These are phyloP conservation scores for Scaptodrosophila latifasciaeformis DNA, from an alignment of 2,888 invertebrate genomes.

Conservation along the genomic window DNA sequence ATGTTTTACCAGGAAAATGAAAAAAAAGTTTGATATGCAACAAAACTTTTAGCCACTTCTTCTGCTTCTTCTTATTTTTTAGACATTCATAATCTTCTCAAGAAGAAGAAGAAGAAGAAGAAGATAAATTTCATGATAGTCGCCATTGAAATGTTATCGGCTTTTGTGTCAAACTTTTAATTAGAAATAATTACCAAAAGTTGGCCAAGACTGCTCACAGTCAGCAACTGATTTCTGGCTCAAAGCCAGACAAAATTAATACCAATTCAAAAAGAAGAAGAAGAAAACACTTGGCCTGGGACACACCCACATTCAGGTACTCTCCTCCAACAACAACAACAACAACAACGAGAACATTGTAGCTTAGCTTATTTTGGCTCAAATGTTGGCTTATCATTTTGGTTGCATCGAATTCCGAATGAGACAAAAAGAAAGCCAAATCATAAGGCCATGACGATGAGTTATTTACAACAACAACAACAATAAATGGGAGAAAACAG, in stretches of 20 bases:
- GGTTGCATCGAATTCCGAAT: constrained; percentile 61
- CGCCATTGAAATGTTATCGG: no score
- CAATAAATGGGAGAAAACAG: constrained; percentile 8
- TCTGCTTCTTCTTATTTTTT: not conserved
- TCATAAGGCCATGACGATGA: constrained; percentile 69
- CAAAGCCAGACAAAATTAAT: no score
- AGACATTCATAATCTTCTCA: not conserved
- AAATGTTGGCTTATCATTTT: constrained; percentile 57
- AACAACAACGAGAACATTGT: no score
- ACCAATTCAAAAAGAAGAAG: no score
- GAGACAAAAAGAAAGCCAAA: constrained; percentile 40
- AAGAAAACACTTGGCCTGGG: constrained; percentile 29
- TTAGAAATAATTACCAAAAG: no score
- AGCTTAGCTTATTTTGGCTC: constrained; percentile 42
- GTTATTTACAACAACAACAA: constrained; percentile 56
- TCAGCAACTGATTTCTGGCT: no score
- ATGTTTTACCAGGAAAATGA: no score
- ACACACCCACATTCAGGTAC: constrained; percentile 59
- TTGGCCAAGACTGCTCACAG: no score
- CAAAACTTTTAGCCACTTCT: no score
- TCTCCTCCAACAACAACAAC: no score
- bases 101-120: not conserved
- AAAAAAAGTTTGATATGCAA: constrained; percentile 44
- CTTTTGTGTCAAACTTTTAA: no score
- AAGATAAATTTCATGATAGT: no score